Evolutionary conservation across 2,888 invertebrate genomes (phyloP).

Genomic region (Tetragonula carbonaria): DNA sequence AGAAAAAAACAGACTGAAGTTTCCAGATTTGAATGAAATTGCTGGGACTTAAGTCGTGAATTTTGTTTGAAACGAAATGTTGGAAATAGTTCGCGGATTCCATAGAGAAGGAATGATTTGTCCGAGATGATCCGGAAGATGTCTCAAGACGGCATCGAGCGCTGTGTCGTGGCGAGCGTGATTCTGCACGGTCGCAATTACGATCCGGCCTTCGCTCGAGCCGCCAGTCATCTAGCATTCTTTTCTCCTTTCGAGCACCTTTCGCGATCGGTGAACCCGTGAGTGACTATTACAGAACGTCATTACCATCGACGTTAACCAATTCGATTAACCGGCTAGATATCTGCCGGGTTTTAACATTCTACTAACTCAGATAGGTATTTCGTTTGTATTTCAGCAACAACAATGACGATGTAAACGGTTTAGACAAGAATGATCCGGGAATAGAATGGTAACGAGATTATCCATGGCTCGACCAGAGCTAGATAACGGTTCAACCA

Average conservation of each 20-base stretch:
- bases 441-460: slow-evolving; percentile 48
- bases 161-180: slow-evolving; percentile 66
- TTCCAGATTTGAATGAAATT: too few relatives aligned
- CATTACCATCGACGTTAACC: slow-evolving; percentile 7
- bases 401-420: slow-evolving; percentile 41
- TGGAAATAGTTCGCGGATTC: not conserved
- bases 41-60: too few relatives aligned
- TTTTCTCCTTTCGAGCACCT: slow-evolving; percentile 34
- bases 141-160: slow-evolving; percentile 56
- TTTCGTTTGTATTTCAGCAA: slow-evolving; percentile 54
- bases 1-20: too few relatives aligned
- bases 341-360: slow-evolving; percentile 44
- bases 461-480: slow-evolving; percentile 39
- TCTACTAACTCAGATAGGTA: slow-evolving; percentile 30
- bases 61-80: not conserved
- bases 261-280: slow-evolving; percentile 52
- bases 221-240: slow-evolving; percentile 52
- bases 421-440: slow-evolving; percentile 23
- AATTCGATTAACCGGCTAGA: slow-evolving; percentile 40
- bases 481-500: slow-evolving; percentile 58
- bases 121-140: not conserved
- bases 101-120: not conserved
- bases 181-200: slow-evolving; percentile 68
- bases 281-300: slow-evolving; percentile 54
- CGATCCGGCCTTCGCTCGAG: slow-evolving; percentile 61